phyloP scores from a whole-genome alignment of 1,140 invertebrate genomes.

The Eumaeus atala region DNA sequence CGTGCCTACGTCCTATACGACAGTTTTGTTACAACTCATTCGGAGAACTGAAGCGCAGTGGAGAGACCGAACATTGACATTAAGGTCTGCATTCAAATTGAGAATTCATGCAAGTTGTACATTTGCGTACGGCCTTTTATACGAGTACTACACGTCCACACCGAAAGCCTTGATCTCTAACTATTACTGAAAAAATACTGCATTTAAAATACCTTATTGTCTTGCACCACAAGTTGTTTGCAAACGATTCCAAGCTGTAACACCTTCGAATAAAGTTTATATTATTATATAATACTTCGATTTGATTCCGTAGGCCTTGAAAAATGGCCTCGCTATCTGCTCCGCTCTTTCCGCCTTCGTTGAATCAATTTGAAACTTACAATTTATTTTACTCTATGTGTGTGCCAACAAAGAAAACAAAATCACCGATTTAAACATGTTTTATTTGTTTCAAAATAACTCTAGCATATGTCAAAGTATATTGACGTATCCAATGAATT shows the following conservation, averaged over 20 bases:
- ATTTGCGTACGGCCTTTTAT: conserved; percentile 31
- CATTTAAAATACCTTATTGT: conserved; percentile 68
- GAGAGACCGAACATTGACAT: too few species aligned
- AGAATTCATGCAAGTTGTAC: too few species aligned
- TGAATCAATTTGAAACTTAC: conserved; percentile 68
- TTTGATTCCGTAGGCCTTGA: conserved; percentile 56
- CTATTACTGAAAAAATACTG: conserved; percentile 69
- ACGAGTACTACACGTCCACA: conserved; percentile 32
- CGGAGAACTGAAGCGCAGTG: too few species aligned
- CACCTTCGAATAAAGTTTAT: conserved; percentile 36
- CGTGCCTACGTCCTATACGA: too few species aligned
- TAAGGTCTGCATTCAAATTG: too few species aligned
- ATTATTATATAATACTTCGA: conserved; percentile 30
- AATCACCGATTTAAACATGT: too few species aligned
- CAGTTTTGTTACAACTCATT: too few species aligned
- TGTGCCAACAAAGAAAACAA: neutral
- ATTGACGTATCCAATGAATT: too few species aligned
- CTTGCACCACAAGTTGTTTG: conserved; percentile 36
- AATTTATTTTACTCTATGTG: conserved; percentile 51
- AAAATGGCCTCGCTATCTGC: conserved; percentile 64
- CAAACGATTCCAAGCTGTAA: conserved; percentile 38
- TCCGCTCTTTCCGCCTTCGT: conserved; percentile 71
- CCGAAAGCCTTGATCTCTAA: conserved; percentile 62
- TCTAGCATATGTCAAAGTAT: too few species aligned
- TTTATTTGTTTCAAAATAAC: too few species aligned